A percentile compares a stretch with the other conserved stretches of the same genome.
Conservation (phyloP, 2,888 invertebrate genomes). For the Odontomyia ornata region DNA sequence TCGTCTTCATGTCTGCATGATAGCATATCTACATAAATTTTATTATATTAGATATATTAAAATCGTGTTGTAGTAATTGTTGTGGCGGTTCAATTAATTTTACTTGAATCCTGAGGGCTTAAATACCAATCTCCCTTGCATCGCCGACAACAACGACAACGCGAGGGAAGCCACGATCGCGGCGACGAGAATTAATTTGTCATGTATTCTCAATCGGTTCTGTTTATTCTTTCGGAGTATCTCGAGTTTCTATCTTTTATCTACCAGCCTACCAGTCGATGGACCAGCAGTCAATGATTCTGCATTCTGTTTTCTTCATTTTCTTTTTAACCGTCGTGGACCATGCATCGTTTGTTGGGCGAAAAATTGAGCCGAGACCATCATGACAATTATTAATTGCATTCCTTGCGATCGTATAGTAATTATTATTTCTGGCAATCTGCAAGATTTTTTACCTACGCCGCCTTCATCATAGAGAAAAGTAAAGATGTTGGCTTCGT, state of each 20-base stretch:
- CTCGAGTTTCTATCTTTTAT: neutral
- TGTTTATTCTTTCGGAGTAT: constrained; percentile 31
- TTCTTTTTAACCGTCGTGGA: neutral
- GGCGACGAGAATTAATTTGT: constrained; percentile 35
- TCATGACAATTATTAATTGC: constrained; percentile 36
- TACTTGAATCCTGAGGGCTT: neutral
- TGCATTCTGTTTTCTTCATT: neutral
- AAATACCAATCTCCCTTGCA: neutral
- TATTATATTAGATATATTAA: constrained; percentile 33
- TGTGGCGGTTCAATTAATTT: constrained; percentile 31
- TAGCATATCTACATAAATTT: constrained; percentile 23
- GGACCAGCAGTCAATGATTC: neutral
- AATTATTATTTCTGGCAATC: constrained; percentile 29
- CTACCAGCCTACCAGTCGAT: constrained; percentile 1
- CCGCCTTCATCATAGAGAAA: neutral
- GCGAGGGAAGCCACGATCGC: neutral
- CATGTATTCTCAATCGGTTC: constrained; percentile 34
- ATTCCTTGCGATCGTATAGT: constrained; percentile 5
- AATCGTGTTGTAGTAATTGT: constrained; percentile 41
- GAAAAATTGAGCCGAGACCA: neutral
- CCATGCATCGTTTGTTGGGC: neutral
- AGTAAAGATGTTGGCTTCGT: neutral
- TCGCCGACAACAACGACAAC: neutral
- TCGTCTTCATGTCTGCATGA: too few relatives aligned
- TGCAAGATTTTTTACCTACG: neutral